A percentile compares a stretch with the other conserved stretches of the same genome.
These are phyloP conservation scores for Muscicapa adusta DNA, from an alignment of 2,113 vertebrate genomes.

Conservation along the genomic window DNA sequence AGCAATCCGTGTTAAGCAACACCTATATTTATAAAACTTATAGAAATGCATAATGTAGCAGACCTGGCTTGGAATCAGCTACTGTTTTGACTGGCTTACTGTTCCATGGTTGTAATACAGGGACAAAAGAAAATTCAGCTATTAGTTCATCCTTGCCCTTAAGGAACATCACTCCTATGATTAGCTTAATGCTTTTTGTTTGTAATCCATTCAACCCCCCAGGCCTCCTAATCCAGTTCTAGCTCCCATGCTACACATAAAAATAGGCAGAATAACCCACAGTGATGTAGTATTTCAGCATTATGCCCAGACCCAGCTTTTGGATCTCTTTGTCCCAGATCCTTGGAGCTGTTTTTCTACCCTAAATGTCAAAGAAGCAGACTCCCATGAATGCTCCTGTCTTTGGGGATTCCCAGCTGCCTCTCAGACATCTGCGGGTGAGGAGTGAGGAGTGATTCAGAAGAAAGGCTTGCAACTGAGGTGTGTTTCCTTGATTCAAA, in stretches of 20 bases:
- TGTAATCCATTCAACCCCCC: background rate
- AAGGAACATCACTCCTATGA: background rate
- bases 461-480: background rate
- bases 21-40: conserved; percentile 59
- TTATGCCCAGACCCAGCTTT: background rate
- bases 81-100: background rate
- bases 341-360: background rate
- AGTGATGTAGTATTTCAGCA: background rate
- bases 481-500: background rate
- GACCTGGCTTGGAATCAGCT: conserved; percentile 21
- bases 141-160: background rate
- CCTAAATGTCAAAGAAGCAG: conserved; percentile 37
- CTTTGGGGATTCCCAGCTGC: conserved; percentile 28
- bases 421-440: background rate
- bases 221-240: conserved; percentile 14
- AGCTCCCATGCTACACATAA: background rate
- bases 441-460: background rate
- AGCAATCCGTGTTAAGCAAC: conserved; percentile 38
- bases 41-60: conserved; percentile 48
- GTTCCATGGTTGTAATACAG: background rate
- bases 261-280: background rate
- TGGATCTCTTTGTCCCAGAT: background rate
- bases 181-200: conserved; percentile 19
- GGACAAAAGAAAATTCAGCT: background rate
- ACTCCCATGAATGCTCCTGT: background rate